These are phyloP conservation scores for Aselliscus stoliczkanus DNA, from an alignment of 2,797 vertebrate genomes.

Conservation along the genomic window DNA sequence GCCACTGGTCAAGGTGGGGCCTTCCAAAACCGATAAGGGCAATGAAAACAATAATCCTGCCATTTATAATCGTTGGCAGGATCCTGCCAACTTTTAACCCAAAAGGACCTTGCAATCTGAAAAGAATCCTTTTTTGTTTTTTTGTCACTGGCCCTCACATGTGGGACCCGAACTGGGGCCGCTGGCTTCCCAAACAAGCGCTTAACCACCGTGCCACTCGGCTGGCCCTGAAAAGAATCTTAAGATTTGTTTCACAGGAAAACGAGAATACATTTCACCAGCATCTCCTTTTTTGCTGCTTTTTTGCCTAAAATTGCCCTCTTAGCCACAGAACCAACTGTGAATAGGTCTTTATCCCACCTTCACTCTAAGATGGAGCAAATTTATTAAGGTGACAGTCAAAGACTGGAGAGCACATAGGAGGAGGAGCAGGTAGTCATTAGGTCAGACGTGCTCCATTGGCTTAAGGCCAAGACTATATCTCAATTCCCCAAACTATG, in stretches of 20 bases:
- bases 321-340: not conserved
- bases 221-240: constrained; percentile 39
- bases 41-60: constrained; percentile 50
- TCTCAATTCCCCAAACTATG: not conserved
- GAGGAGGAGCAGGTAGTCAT: not conserved
- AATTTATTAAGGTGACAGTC: not conserved
- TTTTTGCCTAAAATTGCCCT: not conserved
- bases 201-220: no score
- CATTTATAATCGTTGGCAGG: constrained; percentile 52
- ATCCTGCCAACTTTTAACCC: not conserved
- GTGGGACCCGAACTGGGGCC: no score
- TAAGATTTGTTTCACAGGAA: constrained; percentile 35
- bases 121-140: no score
- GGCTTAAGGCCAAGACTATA: not conserved
- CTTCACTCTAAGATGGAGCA: not conserved
- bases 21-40: constrained; percentile 46
- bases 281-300: not conserved
- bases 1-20: constrained; percentile 45
- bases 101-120: not conserved
- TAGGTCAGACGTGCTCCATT: not conserved
- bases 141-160: no score
- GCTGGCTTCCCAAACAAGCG: no score
- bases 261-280: constrained; percentile 12
- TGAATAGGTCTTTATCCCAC: not conserved
- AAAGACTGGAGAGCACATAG: not conserved